phyloP scores from a whole-genome alignment of 2,888 invertebrate genomes.

The Dicyrtomina minuta region DNA sequence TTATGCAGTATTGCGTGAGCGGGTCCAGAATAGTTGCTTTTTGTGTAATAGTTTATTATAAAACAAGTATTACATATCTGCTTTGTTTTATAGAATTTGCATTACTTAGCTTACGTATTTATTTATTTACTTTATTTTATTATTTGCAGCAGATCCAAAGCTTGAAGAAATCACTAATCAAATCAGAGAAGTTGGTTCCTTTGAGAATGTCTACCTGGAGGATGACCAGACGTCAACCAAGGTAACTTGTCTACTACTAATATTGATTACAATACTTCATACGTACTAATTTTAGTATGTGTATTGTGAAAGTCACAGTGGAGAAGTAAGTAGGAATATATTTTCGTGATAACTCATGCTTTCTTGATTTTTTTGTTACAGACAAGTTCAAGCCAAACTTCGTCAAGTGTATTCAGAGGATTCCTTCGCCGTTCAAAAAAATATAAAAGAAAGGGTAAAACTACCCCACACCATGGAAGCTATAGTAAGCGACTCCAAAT shows the following conservation, averaged over 20 bases:
- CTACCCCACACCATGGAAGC: conserved; percentile 8
- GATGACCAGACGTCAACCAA: conserved; percentile 52
- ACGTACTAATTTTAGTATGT: neutral
- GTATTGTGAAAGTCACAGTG: too few species aligned
- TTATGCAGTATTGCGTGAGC: too few species aligned
- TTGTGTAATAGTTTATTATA: neutral
- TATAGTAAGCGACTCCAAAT: conserved; percentile 3
- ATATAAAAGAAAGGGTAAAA: conserved; percentile 50
- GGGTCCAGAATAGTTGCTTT: too few species aligned
- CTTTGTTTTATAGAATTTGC: neutral
- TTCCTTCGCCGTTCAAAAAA: conserved; percentile 62
- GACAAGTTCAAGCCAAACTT: conserved; percentile 72
- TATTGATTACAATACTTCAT: neutral
- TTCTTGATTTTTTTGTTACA: conserved; percentile 54
- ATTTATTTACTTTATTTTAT: neutral
- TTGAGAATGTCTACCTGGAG: conserved; percentile 41
- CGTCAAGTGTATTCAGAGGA: conserved; percentile 64
- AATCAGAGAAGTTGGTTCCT: conserved; percentile 43
- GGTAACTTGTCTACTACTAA: conserved; percentile 33
- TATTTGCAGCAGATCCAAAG: conserved; percentile 41
- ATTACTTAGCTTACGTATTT: neutral
- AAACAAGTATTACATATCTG: neutral
- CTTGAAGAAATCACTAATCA: conserved; percentile 52
- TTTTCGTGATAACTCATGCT: neutral
- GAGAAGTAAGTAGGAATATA: too few species aligned